phyloP scores from a whole-genome alignment of 1,140 invertebrate species.

The Drosophila pruinosa region DNA sequence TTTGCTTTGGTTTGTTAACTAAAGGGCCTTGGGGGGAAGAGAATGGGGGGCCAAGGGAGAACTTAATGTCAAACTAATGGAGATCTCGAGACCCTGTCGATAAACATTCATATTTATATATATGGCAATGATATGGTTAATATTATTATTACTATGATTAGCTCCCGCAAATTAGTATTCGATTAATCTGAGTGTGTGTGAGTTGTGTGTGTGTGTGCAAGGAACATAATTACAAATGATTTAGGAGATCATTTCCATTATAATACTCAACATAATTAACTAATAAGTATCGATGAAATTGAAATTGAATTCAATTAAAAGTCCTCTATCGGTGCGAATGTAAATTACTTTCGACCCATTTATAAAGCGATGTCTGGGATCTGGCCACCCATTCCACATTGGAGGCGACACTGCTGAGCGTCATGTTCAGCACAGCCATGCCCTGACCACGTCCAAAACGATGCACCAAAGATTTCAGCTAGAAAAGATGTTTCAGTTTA shows the following conservation, averaged over 20 bases:
- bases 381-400: conserved; percentile 82
- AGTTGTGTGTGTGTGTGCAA: conserved; percentile 47
- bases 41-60: not conserved
- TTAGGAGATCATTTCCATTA: conserved; percentile 5
- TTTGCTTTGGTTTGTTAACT: conserved; percentile 34
- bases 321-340: conserved; percentile 69
- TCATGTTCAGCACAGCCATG: conserved; percentile 81
- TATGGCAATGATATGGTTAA: conserved; percentile 76
- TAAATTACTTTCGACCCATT: conserved; percentile 81
- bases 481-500: no score
- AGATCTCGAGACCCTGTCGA: conserved; percentile 48
- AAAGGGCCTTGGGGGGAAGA: conserved; percentile 19
- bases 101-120: conserved; percentile 1
- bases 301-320: not conserved
- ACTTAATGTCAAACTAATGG: conserved; percentile 49
- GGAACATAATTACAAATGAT: conserved; percentile 80
- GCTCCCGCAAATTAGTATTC: conserved; percentile 15
- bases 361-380: conserved; percentile 79
- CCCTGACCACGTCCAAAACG: conserved; percentile 81
- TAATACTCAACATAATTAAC: conserved; percentile 29
- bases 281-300: conserved; percentile 15
- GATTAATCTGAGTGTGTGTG: conserved; percentile 17
- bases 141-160: conserved; percentile 60
- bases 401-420: conserved; percentile 79
- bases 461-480: conserved; percentile 81